Base-by-base conservation (phyloP, 2,797 vertebrate genomes). In the Nannoperca obscura region DNA sequence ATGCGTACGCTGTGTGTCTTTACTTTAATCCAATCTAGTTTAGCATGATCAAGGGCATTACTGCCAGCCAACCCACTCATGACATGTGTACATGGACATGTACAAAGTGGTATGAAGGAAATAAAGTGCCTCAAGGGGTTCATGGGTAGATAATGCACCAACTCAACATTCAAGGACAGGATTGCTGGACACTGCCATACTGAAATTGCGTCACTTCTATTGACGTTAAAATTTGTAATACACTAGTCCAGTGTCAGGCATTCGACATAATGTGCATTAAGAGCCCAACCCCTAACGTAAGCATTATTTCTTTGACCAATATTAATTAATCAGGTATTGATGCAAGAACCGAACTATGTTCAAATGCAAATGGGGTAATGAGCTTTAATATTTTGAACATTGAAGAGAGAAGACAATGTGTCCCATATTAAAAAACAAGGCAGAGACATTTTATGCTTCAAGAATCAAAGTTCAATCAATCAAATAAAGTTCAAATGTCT, bases 11-110 rank as follows among this genome's bases (percentile, higher is more conserved):
- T 62, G 68, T 65, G 54, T 66, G 59, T 84, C 83, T 66, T 78
- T 76, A 89, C 59, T 92, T 92, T 93, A 94, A 94, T 95, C 88
- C 84, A 92, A 91, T 91, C 93, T 84, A 91, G 72, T 86, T 89
- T 85, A 87, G 86, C 81, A 86, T 90, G 88, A 92, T 89, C 92
- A 92, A 93, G 87, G 89, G 83, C 86, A 93, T 93, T 87, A 91
- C 80, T 84, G 81, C 75, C 78, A 82, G 71, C 49, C 44, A 74
- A 78, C 83, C 66, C 85, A 81, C 77, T 82, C 72, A 73, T 20
- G 49, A 79, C 30, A 65, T 30, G 34, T 78, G 36, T 67, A 50
- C n/a, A 60, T 80, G 22, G n/a, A 72, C 60, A 57, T 27, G 50
- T 12, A 70, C 19, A 22, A 46, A 71, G n/a, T 32, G 58, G 62